Evolutionary conservation across 2,797 vertebrate genomes (phyloP), one percentile per base, ranked within the genome.

Genomic region (Oreochromis grahami): DNA sequence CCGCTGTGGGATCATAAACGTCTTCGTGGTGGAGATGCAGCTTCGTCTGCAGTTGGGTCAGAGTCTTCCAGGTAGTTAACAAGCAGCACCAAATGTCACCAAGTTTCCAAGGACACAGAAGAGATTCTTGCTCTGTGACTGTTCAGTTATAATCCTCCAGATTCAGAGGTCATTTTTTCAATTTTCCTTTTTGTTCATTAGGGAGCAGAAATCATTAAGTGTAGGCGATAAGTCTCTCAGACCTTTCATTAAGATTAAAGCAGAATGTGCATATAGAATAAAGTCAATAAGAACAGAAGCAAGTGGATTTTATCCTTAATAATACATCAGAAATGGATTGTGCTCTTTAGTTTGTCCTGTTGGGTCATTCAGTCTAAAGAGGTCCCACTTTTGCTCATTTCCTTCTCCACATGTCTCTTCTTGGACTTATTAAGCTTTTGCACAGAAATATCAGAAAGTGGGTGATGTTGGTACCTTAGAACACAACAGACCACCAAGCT

Each of bases 191-290:
- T 41, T 7, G 36, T 74, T 87, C 85, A 82, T 63, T 8, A 17
- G 87, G 85, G 84, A 91, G 34, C 58, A 26, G 26, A 87, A 58
- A 29, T 24, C 52, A 77, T 89, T 87, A 88, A 80, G 78, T 76
- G 38, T 13, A 4, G 14, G 14, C 53, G 26, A 74, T 80, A 72
- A 68, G 21, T 76, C 79, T n/a, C 52, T 80, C 6, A 19, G 82
- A 85, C 72, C 76, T 77, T 68, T 77, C 36, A 65, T 65, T 77
- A 56, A 81, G 82, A 84, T 81, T 74, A 81, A 84, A 85, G 26
- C 14, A 60, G 41, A 79, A 60, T 55, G 65, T 17, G 24, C 11
- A 15, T 32, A 77, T 26, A 68, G 17, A 82, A 79, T 74, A 7
- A 80, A 21, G 26, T 70, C 26, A 70, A 56, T 55, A 63, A 78